These are phyloP conservation scores for Ceyx margarethae DNA, from an alignment of 2,113 vertebrate species.

Conservation along the genomic window DNA sequence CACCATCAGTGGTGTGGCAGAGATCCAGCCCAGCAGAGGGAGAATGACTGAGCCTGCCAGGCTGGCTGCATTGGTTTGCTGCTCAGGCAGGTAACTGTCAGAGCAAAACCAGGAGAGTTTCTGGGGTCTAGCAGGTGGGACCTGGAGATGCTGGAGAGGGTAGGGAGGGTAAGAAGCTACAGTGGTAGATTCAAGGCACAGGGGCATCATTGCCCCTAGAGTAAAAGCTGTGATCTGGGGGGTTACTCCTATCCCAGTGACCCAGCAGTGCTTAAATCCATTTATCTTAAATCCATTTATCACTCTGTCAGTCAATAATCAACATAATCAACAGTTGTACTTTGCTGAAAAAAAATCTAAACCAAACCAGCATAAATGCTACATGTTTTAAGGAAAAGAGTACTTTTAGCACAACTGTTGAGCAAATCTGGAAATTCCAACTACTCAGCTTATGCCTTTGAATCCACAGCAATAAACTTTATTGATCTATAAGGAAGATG, in stretches of 20 bases:
- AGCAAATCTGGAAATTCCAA: conserved; percentile 20
- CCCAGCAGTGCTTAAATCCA: neutral
- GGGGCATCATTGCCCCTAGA: neutral
- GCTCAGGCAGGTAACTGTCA: neutral
- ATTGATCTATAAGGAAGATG: neutral
- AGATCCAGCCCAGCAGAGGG: neutral
- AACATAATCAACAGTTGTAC: neutral
- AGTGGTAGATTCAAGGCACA: neutral
- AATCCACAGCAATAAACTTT: neutral
- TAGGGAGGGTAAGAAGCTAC: neutral
- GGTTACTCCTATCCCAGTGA: neutral
- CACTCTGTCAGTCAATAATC: neutral
- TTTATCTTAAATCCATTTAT: neutral
- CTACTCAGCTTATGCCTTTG: neutral
- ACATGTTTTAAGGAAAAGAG: neutral
- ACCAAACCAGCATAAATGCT: neutral
- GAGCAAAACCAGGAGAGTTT: neutral
- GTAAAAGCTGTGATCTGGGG: neutral
- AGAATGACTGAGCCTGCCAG: neutral
- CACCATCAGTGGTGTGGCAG: neutral
- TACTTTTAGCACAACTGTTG: neutral
- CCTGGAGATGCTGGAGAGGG: fast-evolving
- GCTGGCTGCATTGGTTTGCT: neutral
- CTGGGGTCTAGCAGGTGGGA: neutral
- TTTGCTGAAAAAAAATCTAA: neutral